Percentiles rank a stretch among this genome's conserved stretches.
Conservation (phyloP, 2,113 vertebrate genomes). For the Aegithalos caudatus region DNA sequence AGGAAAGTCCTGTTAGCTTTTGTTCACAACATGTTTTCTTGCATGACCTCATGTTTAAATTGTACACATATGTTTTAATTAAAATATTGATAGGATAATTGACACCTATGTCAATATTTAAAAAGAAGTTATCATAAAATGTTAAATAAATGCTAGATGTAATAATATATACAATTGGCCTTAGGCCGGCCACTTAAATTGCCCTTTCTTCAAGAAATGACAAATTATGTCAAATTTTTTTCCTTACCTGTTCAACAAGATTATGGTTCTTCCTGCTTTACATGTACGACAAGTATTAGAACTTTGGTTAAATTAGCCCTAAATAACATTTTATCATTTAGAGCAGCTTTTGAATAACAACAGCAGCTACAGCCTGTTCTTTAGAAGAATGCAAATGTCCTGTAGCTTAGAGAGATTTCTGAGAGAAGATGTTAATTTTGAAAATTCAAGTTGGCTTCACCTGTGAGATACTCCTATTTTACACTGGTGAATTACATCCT, state of each 20-base stretch:
- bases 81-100: background rate
- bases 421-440: slow-evolving; percentile 21
- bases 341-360: background rate
- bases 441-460: slow-evolving; percentile 19
- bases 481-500: background rate
- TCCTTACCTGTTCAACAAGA: slow-evolving; percentile 8
- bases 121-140: background rate
- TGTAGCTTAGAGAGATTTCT: background rate
- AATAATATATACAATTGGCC: background rate
- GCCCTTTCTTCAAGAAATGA: background rate
- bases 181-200: background rate
- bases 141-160: background rate
- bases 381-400: background rate
- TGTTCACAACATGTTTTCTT: background rate
- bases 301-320: background rate
- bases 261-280: background rate
- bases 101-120: background rate
- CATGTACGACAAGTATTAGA: background rate
- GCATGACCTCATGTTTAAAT: background rate
- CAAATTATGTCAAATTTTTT: background rate
- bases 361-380: background rate
- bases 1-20: background rate
- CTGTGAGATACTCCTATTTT: background rate
- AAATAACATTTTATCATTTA: slow-evolving; percentile 18
- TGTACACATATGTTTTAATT: background rate